Evolutionary conservation across 2,797 vertebrate genomes (phyloP), one percentile per base, ranked within the genome.

Genomic region (Tragelaphus eurycerus): DNA sequence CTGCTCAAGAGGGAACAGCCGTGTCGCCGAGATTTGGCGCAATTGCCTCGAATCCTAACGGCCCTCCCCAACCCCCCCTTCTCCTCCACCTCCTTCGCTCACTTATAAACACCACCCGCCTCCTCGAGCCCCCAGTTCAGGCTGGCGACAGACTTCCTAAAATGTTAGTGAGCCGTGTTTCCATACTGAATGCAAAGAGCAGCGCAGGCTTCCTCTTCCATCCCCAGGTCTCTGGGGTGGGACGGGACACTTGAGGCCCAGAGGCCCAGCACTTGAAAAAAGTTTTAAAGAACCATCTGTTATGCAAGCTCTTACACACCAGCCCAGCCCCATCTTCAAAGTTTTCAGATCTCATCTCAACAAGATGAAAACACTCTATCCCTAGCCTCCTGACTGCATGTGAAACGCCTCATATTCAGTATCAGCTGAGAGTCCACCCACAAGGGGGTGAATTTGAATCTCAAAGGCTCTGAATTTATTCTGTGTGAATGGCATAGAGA

Each of bases 221-320:
- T 55, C 4, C 91, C 50, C 76, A 31, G 3, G 71, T 62, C 46
- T 88, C 34, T 52, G 59, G 87, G 81, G 84, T 38, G 71, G 79
- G 78, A 29, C 46, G 12, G 82, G n/a, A 85, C 71, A 55, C 78
- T 15, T 1, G 59, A 96, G 83, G 48, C 90, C 90, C 74, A 9
- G 78, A 96, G 95, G 74, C 71, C 91, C 95, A 31, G 79, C 94
- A 57, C 96, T 96, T 34, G 52, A 14, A 55, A 54, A 93, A 95
- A 94, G 90, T 97, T 98, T 96, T 95, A 78, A 96, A 91, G 93
- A 89, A 92, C 96, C 97, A 93, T 98, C 97, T 97, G 96, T 62
- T 93, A 64, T 0, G 87, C 64, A 76, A 94, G 74, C 64, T 85
- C 95, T 81, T 86, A 38, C 11, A 79, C 97, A 93, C 90, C 89